Percentiles rank a stretch among this genome's conserved stretches.
Evolutionary conservation across 2,797 vertebrate species (phyloP).

Genomic region (Esox masquinongy): DNA sequence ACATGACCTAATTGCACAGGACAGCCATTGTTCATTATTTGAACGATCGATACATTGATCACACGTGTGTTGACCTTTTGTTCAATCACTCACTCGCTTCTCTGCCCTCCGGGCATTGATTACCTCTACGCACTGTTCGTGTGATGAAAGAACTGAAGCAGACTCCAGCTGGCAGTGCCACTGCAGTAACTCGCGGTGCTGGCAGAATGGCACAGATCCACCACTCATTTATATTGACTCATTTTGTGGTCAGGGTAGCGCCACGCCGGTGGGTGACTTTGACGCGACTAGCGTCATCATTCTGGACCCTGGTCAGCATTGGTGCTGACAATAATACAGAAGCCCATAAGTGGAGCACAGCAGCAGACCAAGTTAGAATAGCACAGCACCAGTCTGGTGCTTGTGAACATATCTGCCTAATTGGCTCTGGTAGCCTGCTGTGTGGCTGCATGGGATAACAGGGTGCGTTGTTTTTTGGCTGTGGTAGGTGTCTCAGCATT

Average conservation of each 20-base stretch:
- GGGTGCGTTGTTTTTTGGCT: neutral
- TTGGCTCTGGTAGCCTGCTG: neutral
- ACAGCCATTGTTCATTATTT: conserved; percentile 23
- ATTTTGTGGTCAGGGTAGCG: no score
- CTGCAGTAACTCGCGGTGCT: neutral
- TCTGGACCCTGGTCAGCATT: no score
- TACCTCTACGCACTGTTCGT: neutral
- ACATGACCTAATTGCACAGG: neutral
- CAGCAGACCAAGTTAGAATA: no score
- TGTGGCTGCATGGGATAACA: neutral
- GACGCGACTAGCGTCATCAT: no score
- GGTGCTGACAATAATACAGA: no score
- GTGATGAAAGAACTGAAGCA: conserved; percentile 35
- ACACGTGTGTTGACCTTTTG: conserved; percentile 25
- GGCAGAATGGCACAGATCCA: neutral
- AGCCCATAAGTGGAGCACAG: no score
- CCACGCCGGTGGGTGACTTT: no score
- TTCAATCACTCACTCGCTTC: conserved; percentile 43
- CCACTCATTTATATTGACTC: no score
- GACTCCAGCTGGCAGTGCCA: conserved; percentile 16
- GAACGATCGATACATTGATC: conserved; percentile 43
- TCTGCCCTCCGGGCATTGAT: neutral
- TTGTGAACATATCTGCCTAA: neutral
- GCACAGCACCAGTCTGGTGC: neutral
- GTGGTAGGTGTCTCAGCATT: neutral